phyloP scores from a whole-genome alignment of 2,888 invertebrate genomes.

The Brenthis ino region DNA sequence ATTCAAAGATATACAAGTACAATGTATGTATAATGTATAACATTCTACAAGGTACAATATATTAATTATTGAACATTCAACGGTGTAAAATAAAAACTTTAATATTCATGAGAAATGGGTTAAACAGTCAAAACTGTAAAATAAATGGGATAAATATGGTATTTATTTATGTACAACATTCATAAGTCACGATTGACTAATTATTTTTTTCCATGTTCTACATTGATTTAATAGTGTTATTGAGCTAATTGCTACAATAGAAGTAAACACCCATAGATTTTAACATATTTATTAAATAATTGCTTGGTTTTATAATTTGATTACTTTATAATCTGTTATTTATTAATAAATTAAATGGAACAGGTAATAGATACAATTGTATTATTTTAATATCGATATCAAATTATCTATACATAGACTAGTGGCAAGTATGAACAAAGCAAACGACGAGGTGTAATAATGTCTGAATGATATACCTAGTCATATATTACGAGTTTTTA shows the following conservation, averaged over 20 bases:
- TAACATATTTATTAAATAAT: conserved; percentile 2
- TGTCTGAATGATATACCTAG: no score
- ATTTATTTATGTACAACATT: neutral
- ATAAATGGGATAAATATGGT: neutral
- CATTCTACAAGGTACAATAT: neutral
- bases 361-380: no score
- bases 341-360: no score
- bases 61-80: neutral
- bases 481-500: no score
- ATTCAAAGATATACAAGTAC: no score
- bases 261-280: neutral
- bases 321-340: neutral
- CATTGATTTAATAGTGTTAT: neutral
- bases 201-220: conserved; percentile 9
- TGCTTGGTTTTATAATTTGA: conserved; percentile 3
- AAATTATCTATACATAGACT: no score
- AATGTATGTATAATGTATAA: neutral
- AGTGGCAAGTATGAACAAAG: no score
- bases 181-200: neutral
- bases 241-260: neutral
- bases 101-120: no score
- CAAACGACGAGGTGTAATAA: no score
- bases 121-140: neutral
- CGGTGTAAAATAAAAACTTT: neutral
- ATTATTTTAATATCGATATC: no score